A percentile compares a stretch with the other conserved stretches of the same genome.
Evolutionary conservation across 2,888 invertebrate species (phyloP).

Genomic region (Periphyllus acericola): DNA sequence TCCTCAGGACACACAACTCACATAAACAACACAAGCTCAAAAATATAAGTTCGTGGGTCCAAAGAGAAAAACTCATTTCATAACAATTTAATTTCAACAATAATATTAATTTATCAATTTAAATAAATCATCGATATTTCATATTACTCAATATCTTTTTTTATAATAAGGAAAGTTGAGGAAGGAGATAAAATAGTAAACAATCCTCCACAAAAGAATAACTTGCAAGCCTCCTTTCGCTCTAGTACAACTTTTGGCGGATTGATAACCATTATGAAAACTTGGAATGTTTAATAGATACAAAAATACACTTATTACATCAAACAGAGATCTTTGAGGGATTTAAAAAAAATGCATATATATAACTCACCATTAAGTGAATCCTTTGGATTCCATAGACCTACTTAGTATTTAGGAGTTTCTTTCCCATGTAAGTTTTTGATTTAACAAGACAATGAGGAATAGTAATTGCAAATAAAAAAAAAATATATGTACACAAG

Average conservation of each 20-base stretch:
- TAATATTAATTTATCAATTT: neutral
- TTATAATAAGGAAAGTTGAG: neutral
- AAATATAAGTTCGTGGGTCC: slow-evolving; percentile 54
- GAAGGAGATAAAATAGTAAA: neutral
- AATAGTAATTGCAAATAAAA: slow-evolving; percentile 42
- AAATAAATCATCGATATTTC: neutral
- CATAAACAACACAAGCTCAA: slow-evolving; percentile 50
- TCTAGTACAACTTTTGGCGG: slow-evolving; percentile 58
- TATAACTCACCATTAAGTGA: slow-evolving; percentile 21
- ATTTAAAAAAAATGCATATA: neutral
- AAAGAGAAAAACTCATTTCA: slow-evolving; percentile 42
- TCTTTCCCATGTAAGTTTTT: neutral
- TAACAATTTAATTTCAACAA: neutral
- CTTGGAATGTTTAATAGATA: neutral
- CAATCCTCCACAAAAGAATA: slow-evolving; percentile 58
- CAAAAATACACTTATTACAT: neutral
- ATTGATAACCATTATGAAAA: slow-evolving; percentile 22
- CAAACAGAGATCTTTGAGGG: slow-evolving; percentile 47
- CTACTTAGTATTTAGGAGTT: slow-evolving; percentile 14
- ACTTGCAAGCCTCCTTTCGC: slow-evolving; percentile 62
- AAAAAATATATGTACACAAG: slow-evolving; percentile 37
- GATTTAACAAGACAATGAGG: slow-evolving; percentile 45
- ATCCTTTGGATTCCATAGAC: slow-evolving; percentile 16
- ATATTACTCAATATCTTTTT: too few relatives aligned
- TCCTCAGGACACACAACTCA: slow-evolving; percentile 55